phyloP scores from a whole-genome alignment of 2,888 invertebrate genomes.

The Agonopterix arenella region DNA sequence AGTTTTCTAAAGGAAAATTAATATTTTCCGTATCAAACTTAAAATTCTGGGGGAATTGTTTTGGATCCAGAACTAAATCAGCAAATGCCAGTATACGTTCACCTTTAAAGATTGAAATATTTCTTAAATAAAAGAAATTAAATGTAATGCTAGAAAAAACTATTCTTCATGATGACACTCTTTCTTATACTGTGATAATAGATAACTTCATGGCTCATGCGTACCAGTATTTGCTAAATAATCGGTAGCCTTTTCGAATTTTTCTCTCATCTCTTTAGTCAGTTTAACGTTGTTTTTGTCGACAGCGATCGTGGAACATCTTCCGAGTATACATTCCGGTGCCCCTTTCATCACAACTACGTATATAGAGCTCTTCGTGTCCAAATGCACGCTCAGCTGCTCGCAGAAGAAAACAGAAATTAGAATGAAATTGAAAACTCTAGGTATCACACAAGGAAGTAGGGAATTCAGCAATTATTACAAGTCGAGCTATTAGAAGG shows the following conservation, averaged over 20 bases:
- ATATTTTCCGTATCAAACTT: conserved; percentile 91
- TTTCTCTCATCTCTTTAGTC: conserved; percentile 34
- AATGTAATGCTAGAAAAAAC: no score
- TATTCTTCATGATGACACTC: no score
- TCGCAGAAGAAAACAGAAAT: no score
- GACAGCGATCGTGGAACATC: conserved; percentile 86
- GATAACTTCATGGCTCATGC: not conserved
- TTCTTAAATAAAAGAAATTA: no score
- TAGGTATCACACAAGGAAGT: no score
- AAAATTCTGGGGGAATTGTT: conserved; percentile 90
- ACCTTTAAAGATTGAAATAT: conserved; percentile 63
- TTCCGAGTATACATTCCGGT: conserved; percentile 93
- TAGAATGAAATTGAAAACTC: no score
- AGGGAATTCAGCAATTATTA: no score
- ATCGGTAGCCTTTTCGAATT: conserved; percentile 39
- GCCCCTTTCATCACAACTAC: conserved; percentile 97
- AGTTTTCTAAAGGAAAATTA: conserved; percentile 91
- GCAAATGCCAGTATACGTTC: conserved; percentile 95
- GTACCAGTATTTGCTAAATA: conserved; percentile 55
- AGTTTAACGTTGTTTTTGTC: conserved; percentile 83
- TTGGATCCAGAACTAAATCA: conserved; percentile 89
- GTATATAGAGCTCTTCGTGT: conserved; percentile 85
- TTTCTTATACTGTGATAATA: no score
- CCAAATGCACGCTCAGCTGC: conserved; percentile 84
- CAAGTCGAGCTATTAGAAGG: no score